Evolutionary conservation across 1,140 invertebrate species (phyloP).

Genomic region (Neodiprion virginianus): DNA sequence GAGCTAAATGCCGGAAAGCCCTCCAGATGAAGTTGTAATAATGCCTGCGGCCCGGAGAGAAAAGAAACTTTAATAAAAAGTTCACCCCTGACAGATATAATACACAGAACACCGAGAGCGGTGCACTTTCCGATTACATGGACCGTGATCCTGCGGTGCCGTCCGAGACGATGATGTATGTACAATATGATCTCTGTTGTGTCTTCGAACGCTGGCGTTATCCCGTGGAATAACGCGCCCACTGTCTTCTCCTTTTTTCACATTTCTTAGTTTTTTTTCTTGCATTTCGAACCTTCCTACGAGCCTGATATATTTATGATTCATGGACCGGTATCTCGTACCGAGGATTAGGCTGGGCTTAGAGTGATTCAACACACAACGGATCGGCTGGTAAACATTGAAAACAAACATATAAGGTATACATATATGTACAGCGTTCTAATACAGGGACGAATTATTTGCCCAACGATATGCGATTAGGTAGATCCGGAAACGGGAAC

Average conservation of each 20-base stretch:
- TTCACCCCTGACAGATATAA: slow-evolving; percentile 10
- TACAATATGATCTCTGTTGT: slow-evolving; percentile 18
- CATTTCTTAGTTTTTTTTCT: neutral
- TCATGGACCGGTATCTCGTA: neutral
- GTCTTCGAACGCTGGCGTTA: slow-evolving; percentile 7
- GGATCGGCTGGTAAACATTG: neutral
- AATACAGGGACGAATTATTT: no score
- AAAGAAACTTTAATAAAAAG: slow-evolving; percentile 6
- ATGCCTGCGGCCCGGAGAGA: no score
- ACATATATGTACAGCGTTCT: no score
- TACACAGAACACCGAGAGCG: neutral
- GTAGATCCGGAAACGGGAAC: no score
- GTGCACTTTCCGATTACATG: slow-evolving; percentile 5
- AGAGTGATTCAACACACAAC: neutral
- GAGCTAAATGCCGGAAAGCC: no score
- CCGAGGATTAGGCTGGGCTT: neutral
- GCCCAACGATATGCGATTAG: no score
- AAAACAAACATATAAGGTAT: neutral
- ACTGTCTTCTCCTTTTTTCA: neutral
- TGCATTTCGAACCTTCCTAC: slow-evolving; percentile 6
- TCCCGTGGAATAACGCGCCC: slow-evolving; percentile 2
- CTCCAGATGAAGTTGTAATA: no score
- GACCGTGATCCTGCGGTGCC: neutral
- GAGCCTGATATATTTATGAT: slow-evolving; percentile 8
- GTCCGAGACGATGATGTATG: slow-evolving; percentile 18